These are phyloP conservation scores for Autographa pulchrina DNA, from an alignment of 2,888 invertebrate species.

Conservation along the genomic window DNA sequence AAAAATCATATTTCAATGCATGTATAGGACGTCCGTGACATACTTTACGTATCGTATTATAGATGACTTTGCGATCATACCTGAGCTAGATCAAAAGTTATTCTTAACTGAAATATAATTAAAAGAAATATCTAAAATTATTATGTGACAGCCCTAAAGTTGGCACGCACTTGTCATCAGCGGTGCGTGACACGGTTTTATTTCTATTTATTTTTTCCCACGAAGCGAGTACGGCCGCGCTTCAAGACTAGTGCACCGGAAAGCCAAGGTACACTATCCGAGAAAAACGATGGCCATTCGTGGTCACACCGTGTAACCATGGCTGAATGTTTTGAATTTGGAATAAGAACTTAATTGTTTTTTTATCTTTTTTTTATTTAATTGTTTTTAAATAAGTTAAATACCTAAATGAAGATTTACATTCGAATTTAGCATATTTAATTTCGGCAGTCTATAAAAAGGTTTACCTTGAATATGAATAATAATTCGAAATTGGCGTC, in stretches of 20 bases:
- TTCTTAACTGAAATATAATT: neutral
- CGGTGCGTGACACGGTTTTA: constrained; percentile 69
- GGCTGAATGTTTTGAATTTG: constrained; percentile 17
- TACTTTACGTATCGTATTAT: neutral
- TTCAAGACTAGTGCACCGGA: constrained; percentile 60
- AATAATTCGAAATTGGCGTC: neutral
- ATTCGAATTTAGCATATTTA: neutral
- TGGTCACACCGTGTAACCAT: constrained; percentile 21
- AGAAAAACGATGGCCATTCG: constrained; percentile 34
- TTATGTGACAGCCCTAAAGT: constrained; percentile 42
- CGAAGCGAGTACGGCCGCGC: constrained; percentile 32
- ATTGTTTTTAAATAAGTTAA: neutral
- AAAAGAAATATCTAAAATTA: constrained; percentile 6
- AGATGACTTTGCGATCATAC: neutral
- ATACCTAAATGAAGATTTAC: neutral
- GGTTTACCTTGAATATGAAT: neutral
- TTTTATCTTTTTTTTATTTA: neutral
- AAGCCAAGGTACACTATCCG: constrained; percentile 51
- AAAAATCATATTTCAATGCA: neutral
- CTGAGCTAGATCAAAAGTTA: neutral
- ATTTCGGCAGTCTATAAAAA: neutral
- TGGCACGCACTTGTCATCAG: constrained; percentile 64
- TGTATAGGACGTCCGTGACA: constrained; percentile 1
- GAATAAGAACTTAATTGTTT: neutral
- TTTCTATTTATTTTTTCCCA: constrained; percentile 64